Conservation (phyloP, 2,888 invertebrate genomes). For the Lochmaea capreae region DNA sequence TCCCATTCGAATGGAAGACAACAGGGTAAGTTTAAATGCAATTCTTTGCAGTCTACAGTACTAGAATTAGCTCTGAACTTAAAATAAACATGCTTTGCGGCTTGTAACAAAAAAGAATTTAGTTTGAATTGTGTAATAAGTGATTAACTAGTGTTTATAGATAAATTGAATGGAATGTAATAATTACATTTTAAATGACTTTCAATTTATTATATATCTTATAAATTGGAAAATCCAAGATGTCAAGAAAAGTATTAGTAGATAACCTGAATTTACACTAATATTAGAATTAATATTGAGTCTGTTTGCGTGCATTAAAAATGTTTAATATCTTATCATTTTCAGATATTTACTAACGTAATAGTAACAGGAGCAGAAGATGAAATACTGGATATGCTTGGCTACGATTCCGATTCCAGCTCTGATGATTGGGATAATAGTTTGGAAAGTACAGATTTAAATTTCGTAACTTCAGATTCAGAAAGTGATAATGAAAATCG, state of each 20-base stretch:
- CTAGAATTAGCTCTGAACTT: no score
- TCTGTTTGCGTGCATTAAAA: no score
- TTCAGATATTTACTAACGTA: slow-evolving; percentile 55
- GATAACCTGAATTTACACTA: no score
- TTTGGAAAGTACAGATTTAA: slow-evolving; percentile 60
- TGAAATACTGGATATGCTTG: slow-evolving; percentile 41
- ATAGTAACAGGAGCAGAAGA: slow-evolving; percentile 52
- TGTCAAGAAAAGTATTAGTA: background rate
- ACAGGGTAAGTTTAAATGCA: slow-evolving; percentile 47
- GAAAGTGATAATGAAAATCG: slow-evolving; percentile 60
- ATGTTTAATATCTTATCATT: slow-evolving; percentile 13
- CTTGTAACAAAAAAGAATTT: no score
- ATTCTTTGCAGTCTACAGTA: background rate
- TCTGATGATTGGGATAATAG: slow-evolving; percentile 62
- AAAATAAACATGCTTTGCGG: no score
- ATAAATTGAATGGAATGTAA: no score
- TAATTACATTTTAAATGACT: no score
- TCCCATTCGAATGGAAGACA: slow-evolving; percentile 51
- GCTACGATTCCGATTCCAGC: slow-evolving; percentile 54
- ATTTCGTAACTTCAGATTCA: slow-evolving; percentile 57
- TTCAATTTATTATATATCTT: no score
- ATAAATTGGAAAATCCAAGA: no score
- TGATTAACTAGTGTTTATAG: no score
- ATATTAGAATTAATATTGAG: no score
- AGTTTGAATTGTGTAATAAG: no score